Base-by-base conservation (phyloP, 2,113 vertebrate species). In the Oncorhynchus clarkii region DNA sequence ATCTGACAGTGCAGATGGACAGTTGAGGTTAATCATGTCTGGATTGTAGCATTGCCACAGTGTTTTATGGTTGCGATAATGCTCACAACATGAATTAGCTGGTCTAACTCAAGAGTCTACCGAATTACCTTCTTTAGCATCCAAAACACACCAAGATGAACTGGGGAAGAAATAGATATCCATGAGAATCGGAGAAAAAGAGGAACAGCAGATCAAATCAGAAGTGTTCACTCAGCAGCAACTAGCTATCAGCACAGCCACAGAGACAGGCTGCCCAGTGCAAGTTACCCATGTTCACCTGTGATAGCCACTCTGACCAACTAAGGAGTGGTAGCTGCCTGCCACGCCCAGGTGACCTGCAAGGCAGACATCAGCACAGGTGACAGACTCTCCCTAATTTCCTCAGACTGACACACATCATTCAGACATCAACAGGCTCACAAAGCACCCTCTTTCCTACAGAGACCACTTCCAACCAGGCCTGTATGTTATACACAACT, bases 251-350 rank as follows among this genome's bases (percentile, higher is more conserved):
- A 70, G 18, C 27, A 18, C 70, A 72, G 73, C 72, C 75, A 77
- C 74, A 76, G 78, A 75, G 59, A 12, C 24, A 26, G 45, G 83
- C 80, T 79, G 59, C 78, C 69, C 66, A 34, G 77, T 70, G 75
- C 75, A 54, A 72, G 54, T 74, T 76, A 78, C 88, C 88, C 83
- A 77, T 78, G 82, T 85, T 93, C 93, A 94, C 93, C 93, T 93
- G 93, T 85, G 84, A 83, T 70, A 82, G 87, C 88, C 89, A 86
- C 85, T 91, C 85, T 85, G 87, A 76, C 68, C 89, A 87, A 92
- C 82, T 84, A 90, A 82, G 78, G 90, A 91, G 89, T 79, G 84
- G 87, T 86, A 88, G 82, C 81, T 70, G 87, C 88, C 84, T 72
- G 84, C 74, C 81, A 86, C 79, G 78, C 82, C 90, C 81, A 84